Percentiles rank a stretch among this genome's conserved stretches.
Conservation (phyloP, 2,797 vertebrate genomes). For the Adrianichthys oophorus region DNA sequence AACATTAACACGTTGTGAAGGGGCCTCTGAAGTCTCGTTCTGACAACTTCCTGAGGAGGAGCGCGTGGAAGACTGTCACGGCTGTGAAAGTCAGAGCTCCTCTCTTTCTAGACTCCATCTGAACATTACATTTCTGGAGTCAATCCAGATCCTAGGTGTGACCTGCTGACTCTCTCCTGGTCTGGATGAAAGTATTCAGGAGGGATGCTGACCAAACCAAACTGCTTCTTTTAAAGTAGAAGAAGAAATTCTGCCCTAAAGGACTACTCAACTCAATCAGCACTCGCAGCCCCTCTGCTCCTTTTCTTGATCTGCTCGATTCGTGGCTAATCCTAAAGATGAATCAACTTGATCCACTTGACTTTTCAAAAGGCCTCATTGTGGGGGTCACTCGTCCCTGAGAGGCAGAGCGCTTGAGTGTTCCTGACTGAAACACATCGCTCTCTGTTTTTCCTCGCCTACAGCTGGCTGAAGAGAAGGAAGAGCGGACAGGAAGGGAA, state of each 20-base stretch:
- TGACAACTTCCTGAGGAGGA: background rate
- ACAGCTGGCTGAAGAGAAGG: constrained; percentile 22
- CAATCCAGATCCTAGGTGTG: too few relatives aligned
- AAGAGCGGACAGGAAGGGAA: constrained; percentile 5
- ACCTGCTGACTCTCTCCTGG: too few relatives aligned
- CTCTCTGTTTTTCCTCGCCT: constrained; percentile 48
- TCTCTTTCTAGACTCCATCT: too few relatives aligned
- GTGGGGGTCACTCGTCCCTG: constrained; percentile 54
- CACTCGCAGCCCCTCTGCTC: background rate
- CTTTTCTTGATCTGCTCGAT: constrained; percentile 49
- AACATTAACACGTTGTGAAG: constrained; percentile 1
- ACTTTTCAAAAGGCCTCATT: constrained; percentile 68
- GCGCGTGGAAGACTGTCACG: background rate
- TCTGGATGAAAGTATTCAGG: too few relatives aligned
- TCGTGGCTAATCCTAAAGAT: constrained; percentile 50
- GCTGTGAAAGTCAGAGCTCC: background rate
- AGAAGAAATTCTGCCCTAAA: background rate
- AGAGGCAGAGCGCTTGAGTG: constrained; percentile 58
- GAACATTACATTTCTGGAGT: too few relatives aligned
- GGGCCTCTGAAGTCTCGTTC: background rate
- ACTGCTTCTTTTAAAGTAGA: too few relatives aligned
- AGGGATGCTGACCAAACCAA: too few relatives aligned
- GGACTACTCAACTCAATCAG: background rate
- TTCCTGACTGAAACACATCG: constrained; percentile 47
- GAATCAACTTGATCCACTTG: constrained; percentile 63